Evolutionary conservation across 2,888 invertebrate genomes (phyloP).

Genomic region (Campoletis raptor): DNA sequence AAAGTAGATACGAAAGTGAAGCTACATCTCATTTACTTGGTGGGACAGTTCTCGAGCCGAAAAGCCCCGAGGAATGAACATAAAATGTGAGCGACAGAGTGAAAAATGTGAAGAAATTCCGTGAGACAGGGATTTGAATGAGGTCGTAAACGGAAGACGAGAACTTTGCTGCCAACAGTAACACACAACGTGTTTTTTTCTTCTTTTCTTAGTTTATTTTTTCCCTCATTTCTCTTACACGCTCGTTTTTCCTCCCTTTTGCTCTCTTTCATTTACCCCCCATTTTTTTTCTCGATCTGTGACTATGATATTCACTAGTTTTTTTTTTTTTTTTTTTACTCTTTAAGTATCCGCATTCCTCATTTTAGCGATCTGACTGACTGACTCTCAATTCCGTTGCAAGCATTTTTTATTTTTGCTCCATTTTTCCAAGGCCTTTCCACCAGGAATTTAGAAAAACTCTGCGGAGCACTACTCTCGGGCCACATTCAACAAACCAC

Average conservation of each 20-base stretch:
- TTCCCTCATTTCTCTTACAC: slow-evolving; percentile 18
- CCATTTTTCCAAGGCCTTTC: slow-evolving; percentile 47
- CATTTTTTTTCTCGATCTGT: slow-evolving; percentile 8
- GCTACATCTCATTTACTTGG: slow-evolving; percentile 52
- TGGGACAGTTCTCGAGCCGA: slow-evolving; percentile 48
- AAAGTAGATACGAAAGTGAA: slow-evolving; percentile 13
- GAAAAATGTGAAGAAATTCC: slow-evolving; percentile 63
- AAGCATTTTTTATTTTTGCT: slow-evolving; percentile 36
- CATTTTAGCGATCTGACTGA: slow-evolving; percentile 55
- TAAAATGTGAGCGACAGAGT: slow-evolving; percentile 63
- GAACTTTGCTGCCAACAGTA: slow-evolving; percentile 57
- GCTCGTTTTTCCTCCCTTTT: neutral
- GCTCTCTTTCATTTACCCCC: slow-evolving; percentile 5
- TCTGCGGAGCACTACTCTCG: slow-evolving; percentile 41
- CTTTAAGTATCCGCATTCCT: slow-evolving; percentile 41
- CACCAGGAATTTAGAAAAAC: slow-evolving; percentile 30
- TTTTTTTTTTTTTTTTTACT: slow-evolving; percentile 32
- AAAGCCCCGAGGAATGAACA: slow-evolving; percentile 56
- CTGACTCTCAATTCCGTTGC: slow-evolving; percentile 54
- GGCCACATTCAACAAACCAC: slow-evolving; percentile 57
- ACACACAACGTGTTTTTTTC: slow-evolving; percentile 33
- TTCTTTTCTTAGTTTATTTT: slow-evolving; percentile 10
- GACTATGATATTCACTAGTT: slow-evolving; percentile 25
- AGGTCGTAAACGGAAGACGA: slow-evolving; percentile 65
- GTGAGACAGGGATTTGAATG: slow-evolving; percentile 66